Conservation (phyloP, 2,113 vertebrate species). For the Struthio camelus region DNA sequence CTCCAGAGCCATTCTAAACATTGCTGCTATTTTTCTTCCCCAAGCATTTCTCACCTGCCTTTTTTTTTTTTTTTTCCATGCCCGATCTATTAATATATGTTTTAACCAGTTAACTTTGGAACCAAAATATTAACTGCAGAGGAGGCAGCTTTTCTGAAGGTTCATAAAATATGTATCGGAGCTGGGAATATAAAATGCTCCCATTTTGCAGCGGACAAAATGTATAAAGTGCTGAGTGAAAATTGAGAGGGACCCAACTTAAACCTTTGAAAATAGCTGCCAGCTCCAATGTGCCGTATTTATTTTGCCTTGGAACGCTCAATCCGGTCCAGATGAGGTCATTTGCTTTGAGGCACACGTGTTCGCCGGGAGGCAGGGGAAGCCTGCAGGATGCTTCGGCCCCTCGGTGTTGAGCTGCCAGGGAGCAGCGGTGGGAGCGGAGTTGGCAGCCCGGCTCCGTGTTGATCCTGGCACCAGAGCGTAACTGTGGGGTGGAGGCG, state of each 20-base stretch:
- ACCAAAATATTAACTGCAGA: conserved; percentile 1
- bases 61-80: not conserved
- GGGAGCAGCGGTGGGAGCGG: not conserved
- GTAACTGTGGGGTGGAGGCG: not conserved
- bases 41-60: not conserved
- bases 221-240: conserved; percentile 19
- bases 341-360: conserved; percentile 27
- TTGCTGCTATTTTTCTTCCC: conserved; percentile 29
- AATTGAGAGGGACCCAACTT: conserved; percentile 5
- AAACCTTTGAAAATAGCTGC: conserved; percentile 38
- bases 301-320: conserved; percentile 60
- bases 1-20: conserved; percentile 39
- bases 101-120: conserved; percentile 39
- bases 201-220: conserved; percentile 14
- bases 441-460: not conserved
- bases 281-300: conserved; percentile 37
- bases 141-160: not conserved
- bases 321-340: conserved; percentile 35
- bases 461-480: conserved; percentile 69
- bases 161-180: conserved; percentile 45
- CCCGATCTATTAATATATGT: not conserved
- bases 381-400: not conserved
- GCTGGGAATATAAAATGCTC: conserved; percentile 33
- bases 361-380: not conserved
- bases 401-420: conserved; percentile 46